Evolutionary conservation across 1,140 invertebrate species (phyloP), one percentile per base, ranked within the genome.

Genomic region (Archivesica marissinica): DNA sequence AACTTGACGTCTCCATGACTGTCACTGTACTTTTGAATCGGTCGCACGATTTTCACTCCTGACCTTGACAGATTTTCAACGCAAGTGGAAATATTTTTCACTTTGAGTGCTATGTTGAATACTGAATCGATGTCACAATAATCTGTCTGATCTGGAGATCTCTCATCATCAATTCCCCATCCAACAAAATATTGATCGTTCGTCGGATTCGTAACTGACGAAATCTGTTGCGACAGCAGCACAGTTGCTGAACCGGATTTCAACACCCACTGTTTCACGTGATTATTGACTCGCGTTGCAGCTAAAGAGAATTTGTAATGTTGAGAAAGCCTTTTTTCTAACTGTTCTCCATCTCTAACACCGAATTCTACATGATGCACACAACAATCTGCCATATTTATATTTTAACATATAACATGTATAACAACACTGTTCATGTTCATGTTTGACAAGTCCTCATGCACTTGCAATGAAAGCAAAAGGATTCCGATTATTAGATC

Each of bases 281-380:
- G 38, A 1, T 78, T 41, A 1, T 92, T 93, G 30, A 84, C 77
- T 72, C 94, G 88, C 3, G 78, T 87, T 2, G 92, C 94, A 30
- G 92, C 79, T 23, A 93, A 72, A 0, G 68, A 41, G 79, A 95
- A 94, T 35, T 91, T 92, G 85, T 93, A 94, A 41, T 93, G 91
- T 35, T 89, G 79, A 6, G 61, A 77, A 38, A 94, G 89, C 17
- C 88, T 88, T 61, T 81, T 50, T 4, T 89, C 25, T 35, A 92
- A 68, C 39, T 85, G 83, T 33, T 87, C 66, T 7, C 92, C 92
- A 87, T 94, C 89, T 38, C 74, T 70, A 0, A 94, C 92, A 66
- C 94, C 94, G 79, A 95, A 89, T 92, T 95, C 94, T 56, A 95
- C 89, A 76, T 95, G 95, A 89, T 95, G 94, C n/a, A 95, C 70